Evolutionary conservation across 2,113 vertebrate species (phyloP).

Genomic region (Corvus cornix): DNA sequence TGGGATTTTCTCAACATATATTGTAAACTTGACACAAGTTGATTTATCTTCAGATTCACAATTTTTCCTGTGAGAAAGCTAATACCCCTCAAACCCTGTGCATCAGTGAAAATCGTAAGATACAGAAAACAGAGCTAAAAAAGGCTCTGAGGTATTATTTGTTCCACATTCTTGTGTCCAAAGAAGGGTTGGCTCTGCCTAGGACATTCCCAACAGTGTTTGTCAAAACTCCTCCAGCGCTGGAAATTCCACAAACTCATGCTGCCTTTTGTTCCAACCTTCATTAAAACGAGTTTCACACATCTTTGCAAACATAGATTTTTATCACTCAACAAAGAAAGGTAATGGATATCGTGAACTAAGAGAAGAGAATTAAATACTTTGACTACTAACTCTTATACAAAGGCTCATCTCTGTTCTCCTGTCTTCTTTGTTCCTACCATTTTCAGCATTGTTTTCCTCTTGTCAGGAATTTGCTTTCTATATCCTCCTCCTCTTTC

Average conservation of each 20-base stretch:
- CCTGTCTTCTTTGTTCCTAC: not conserved
- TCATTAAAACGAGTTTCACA: not conserved
- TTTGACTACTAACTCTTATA: not conserved
- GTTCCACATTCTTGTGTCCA: not conserved
- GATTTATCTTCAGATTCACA: not conserved
- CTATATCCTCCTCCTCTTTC: not conserved
- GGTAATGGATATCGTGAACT: not conserved
- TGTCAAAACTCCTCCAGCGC: not conserved
- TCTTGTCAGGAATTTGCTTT: not conserved
- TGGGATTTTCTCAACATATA: not conserved
- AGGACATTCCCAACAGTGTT: not conserved
- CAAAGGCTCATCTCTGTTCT: not conserved
- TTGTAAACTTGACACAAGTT: not conserved
- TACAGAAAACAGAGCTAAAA: not conserved
- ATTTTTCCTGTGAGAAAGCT: not conserved
- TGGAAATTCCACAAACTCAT: not conserved
- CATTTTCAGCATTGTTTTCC: not conserved
- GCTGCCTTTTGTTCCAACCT: not conserved
- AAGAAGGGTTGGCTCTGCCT: not conserved
- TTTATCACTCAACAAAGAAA: not conserved
- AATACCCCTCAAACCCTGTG: not conserved
- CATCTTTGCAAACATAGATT: not conserved
- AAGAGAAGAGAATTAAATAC: not conserved
- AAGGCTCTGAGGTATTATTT: not conserved
- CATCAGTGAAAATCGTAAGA: not conserved